A percentile compares a stretch with the other conserved stretches of the same genome.
Conservation (phyloP, 2,113 vertebrate species). For the Xenopus tropicalis region DNA sequence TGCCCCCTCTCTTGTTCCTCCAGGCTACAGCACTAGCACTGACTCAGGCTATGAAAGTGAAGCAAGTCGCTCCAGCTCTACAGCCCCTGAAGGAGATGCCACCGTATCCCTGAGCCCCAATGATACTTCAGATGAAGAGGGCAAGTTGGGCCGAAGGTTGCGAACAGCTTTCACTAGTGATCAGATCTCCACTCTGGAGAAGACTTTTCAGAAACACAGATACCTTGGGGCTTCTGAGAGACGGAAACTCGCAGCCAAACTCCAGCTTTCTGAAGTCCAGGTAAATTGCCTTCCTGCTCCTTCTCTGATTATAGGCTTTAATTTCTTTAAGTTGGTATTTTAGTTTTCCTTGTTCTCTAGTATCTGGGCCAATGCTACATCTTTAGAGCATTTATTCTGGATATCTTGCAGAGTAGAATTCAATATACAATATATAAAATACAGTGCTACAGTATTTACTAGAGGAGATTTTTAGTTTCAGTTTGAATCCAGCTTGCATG, state of each 20-base stretch:
- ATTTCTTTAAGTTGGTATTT: neutral
- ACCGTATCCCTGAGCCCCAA: neutral
- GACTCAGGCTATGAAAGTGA: slow-evolving; percentile 32
- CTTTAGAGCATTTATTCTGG: too few species aligned
- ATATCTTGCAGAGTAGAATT: too few species aligned
- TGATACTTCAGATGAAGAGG: slow-evolving; percentile 6
- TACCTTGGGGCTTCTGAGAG: slow-evolving; percentile 68
- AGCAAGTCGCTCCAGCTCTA: neutral
- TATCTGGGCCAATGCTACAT: too few species aligned
- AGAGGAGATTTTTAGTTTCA: too few species aligned
- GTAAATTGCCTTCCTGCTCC: slow-evolving; percentile 38
- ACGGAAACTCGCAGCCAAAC: slow-evolving; percentile 57
- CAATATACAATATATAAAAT: too few species aligned
- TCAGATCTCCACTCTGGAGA: slow-evolving; percentile 72
- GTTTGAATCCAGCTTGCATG: too few species aligned
- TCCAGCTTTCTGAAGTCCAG: slow-evolving; percentile 76
- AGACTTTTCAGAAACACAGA: slow-evolving; percentile 64
- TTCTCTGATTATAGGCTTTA: neutral
- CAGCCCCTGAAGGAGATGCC: neutral
- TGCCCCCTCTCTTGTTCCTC: neutral
- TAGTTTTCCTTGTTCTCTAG: neutral
- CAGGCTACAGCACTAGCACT: slow-evolving; percentile 2
- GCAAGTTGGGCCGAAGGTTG: slow-evolving; percentile 50
- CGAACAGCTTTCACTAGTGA: slow-evolving; percentile 72
- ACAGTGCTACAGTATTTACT: too few species aligned